Evolutionary conservation across 1,140 invertebrate genomes (phyloP), one percentile per base, ranked within the genome.

Genomic region (Hycleus cichorii): DNA sequence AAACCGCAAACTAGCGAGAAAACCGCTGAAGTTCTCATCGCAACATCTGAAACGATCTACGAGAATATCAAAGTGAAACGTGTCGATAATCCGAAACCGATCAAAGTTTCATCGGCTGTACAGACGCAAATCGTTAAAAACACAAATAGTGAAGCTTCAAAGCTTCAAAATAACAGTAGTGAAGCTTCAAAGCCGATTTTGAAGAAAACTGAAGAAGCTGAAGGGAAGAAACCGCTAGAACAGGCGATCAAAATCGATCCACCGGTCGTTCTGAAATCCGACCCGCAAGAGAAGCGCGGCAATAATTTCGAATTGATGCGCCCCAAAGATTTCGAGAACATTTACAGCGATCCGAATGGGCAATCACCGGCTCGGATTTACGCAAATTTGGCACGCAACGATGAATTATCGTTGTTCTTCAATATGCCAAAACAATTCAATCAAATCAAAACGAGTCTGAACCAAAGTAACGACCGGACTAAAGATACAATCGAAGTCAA

Each of bases 401-500:
- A 69, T 32, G 63, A 69, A 39, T 52, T 72, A 6, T 69, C 67
- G 0, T 55, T 71, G 47, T 72, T 73, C 51, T 65, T 71, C 39
- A 76, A 71, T 69, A 75, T 70, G 60, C 79, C 66, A 57, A 73
- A 66, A 67, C 62, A 63, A 66, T 74, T 67, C 60, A 75, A 55
- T 60, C 72, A 58, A 67, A 72, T 74, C 64, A 77, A 67, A 73
- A 73, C 71, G 65, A 63, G 70, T 27, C 48, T 77, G 6, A 57
- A 55, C 12, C 12, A 58, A 38, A 45, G 43, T 47, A 42, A 42
- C 39, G 47, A 57, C 9, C 56, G 59, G 18, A 68, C 65, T 51
- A 72, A 66, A 1, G 71, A 75, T 51, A 84, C 83, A 2, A 69
- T 84, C 55, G 80, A 82, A 43, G 78, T 86, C 12, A 84, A 82